Conservation (phyloP, 2,113 vertebrate species). For the Hemichromis elongatus region DNA sequence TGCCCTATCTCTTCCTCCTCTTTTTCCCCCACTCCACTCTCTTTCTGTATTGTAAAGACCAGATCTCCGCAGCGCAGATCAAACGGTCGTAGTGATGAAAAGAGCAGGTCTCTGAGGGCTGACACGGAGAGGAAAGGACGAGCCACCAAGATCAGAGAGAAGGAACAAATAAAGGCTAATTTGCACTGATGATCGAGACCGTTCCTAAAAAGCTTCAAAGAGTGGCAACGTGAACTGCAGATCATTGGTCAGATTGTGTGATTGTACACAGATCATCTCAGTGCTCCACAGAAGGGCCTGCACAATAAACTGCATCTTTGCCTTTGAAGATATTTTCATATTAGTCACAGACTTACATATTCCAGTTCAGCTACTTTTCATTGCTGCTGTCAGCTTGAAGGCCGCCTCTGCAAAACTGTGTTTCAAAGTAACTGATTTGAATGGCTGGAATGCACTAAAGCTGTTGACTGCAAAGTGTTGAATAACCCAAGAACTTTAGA, state of each 20-base stretch:
- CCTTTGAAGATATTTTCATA: slow-evolving; percentile 14
- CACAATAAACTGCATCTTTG: not conserved
- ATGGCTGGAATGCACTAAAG: not conserved
- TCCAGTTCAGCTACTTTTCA: not conserved
- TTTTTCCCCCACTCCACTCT: not conserved
- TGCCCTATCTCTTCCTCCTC: not conserved
- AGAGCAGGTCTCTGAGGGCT: slow-evolving; percentile 49
- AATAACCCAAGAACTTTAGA: not conserved
- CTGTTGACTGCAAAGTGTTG: not conserved
- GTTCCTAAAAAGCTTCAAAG: slow-evolving; percentile 49
- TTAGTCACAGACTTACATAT: not conserved
- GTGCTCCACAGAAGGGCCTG: not conserved
- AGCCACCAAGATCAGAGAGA: slow-evolving; percentile 46
- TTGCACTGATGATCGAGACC: slow-evolving; percentile 27
- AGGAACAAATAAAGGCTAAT: slow-evolving; percentile 48
- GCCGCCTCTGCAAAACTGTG: not conserved
- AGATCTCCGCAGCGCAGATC: slow-evolving; percentile 42
- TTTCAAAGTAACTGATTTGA: not conserved
- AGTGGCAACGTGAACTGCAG: not conserved
- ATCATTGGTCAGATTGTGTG: slow-evolving; percentile 22
- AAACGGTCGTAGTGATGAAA: slow-evolving; percentile 55
- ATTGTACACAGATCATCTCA: not conserved
- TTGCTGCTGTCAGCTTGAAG: slow-evolving; percentile 1
- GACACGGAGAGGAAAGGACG: slow-evolving; percentile 9
- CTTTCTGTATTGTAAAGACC: slow-evolving; percentile 5